Percentiles rank a stretch among this genome's conserved stretches.
phyloP scores from a whole-genome alignment of 2,888 invertebrate genomes.

The Orthosia gracilis region DNA sequence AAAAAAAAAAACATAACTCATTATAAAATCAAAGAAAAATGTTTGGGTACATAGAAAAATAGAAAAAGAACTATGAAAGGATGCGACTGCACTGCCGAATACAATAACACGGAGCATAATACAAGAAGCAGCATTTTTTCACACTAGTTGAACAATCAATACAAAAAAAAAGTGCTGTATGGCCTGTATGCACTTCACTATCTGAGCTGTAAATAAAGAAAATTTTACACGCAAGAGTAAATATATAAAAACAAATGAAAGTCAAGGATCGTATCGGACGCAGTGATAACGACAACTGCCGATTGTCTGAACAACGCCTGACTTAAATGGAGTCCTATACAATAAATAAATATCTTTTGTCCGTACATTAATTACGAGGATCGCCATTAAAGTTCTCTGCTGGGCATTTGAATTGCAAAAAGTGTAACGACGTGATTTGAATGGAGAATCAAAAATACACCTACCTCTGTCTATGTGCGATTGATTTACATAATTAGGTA shows the following conservation, averaged over 20 bases:
- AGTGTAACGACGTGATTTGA: constrained; percentile 31
- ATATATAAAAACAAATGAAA: constrained; percentile 48
- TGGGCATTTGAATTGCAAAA: constrained; percentile 53
- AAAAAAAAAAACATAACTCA: neutral
- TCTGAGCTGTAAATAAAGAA: constrained; percentile 32
- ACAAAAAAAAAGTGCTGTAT: neutral
- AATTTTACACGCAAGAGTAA: constrained; percentile 17
- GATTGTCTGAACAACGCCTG: constrained; percentile 21
- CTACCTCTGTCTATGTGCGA: neutral
- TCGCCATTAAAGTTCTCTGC: constrained; percentile 17
- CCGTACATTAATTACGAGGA: constrained; percentile 19
- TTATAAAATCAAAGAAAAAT: constrained; percentile 61
- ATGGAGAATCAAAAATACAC: constrained; percentile 7
- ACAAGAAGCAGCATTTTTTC: constrained; percentile 59
- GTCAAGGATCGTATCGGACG: constrained; percentile 36
- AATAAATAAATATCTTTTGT: constrained; percentile 40
- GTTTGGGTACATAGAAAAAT: constrained; percentile 71
- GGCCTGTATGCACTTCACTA: constrained; percentile 21
- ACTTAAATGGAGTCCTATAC: constrained; percentile 13
- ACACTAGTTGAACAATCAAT: neutral
- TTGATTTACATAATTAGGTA: constrained; percentile 12
- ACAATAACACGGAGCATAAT: constrained; percentile 61
- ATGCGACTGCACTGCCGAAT: constrained; percentile 64
- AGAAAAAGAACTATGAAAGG: constrained; percentile 68
- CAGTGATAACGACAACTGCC: constrained; percentile 44